Percentiles rank a stretch among this genome's conserved stretches.
Evolutionary conservation across 1,140 invertebrate genomes (phyloP).

Genomic region (Spodoptera frugiperda): DNA sequence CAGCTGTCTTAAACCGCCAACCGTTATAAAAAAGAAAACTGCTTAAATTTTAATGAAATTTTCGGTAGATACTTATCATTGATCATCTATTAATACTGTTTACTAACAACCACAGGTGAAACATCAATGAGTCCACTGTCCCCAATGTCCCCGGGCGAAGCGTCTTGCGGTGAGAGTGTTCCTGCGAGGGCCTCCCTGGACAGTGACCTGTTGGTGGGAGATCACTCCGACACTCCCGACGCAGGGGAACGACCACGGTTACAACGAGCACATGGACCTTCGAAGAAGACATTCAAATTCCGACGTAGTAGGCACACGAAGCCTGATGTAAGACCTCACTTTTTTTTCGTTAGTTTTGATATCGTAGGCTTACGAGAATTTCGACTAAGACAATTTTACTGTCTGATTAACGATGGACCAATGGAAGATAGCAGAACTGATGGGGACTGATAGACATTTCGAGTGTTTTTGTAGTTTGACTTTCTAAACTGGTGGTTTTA

Average conservation of each 20-base stretch:
- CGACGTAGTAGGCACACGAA: slow-evolving; percentile 90
- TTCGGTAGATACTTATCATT: too few species aligned
- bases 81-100: too few species aligned
- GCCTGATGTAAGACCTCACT: slow-evolving; percentile 71
- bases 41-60: too few species aligned
- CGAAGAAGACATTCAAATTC: slow-evolving; percentile 96
- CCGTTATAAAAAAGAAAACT: neutral
- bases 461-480: too few species aligned
- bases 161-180: slow-evolving; percentile 54
- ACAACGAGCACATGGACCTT: slow-evolving; percentile 97
- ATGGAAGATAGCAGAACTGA: too few species aligned
- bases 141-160: slow-evolving; percentile 88
- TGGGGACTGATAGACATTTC: too few species aligned
- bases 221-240: slow-evolving; percentile 55
- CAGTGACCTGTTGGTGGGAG: slow-evolving; percentile 11
- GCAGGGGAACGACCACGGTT: slow-evolving; percentile 91
- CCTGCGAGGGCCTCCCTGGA: slow-evolving; percentile 7
- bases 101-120: slow-evolving; percentile 86
- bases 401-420: too few species aligned
- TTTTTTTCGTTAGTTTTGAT: neutral
- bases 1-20: neutral
- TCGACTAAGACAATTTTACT: too few species aligned
- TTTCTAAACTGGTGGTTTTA: too few species aligned
- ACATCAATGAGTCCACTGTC: slow-evolving; percentile 91
- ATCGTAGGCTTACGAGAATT: too few species aligned